These are phyloP conservation scores for Argyra leucocephala DNA, from an alignment of 2,888 invertebrate species.

Conservation along the genomic window DNA sequence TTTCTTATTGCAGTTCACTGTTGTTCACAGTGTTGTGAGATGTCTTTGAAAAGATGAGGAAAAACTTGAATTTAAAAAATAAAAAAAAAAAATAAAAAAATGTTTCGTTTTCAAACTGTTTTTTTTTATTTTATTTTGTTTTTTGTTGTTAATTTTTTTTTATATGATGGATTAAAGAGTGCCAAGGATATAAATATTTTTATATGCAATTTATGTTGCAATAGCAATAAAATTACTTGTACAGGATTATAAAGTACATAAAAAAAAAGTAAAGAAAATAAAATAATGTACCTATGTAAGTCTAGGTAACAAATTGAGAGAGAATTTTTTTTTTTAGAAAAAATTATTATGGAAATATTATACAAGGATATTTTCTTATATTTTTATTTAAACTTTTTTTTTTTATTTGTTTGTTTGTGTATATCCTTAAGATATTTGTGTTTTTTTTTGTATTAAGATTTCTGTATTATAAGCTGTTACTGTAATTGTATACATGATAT, in stretches of 20 bases:
- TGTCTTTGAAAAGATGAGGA: not conserved
- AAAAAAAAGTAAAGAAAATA: not conserved
- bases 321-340: not conserved
- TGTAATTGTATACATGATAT: not conserved
- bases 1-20: not conserved
- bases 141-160: not conserved
- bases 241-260: not conserved
- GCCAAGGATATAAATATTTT: too few species aligned
- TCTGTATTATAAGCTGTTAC: not conserved
- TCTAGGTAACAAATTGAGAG: not conserved
- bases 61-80: not conserved
- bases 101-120: not conserved
- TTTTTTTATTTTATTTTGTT: not conserved
- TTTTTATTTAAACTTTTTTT: too few species aligned
- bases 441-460: not conserved
- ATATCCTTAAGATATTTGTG: too few species aligned
- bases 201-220: not conserved
- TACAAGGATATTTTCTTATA: not conserved
- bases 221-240: not conserved
- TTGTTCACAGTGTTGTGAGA: not conserved
- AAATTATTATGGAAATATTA: not conserved
- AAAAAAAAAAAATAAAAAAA: too few species aligned
- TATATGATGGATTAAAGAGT: not conserved
- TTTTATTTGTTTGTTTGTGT: too few species aligned
- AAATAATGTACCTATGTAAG: not conserved